These are phyloP conservation scores for Drosophila neotestacea DNA, from an alignment of 2,888 invertebrate genomes.

Conservation along the genomic window DNA sequence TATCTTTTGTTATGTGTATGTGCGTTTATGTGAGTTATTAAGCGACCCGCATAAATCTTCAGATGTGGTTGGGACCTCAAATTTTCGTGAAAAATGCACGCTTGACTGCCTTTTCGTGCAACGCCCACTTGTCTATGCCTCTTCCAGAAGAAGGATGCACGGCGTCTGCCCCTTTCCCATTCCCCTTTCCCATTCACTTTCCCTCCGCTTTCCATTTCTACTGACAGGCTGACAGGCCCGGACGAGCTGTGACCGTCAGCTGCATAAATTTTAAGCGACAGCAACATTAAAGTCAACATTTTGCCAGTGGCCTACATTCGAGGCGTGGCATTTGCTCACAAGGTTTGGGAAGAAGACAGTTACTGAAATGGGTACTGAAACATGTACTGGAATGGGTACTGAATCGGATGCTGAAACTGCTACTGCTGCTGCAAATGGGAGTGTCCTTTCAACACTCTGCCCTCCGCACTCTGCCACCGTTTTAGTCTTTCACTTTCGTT, in stretches of 20 bases:
- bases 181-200: not conserved
- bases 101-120: conserved; percentile 35
- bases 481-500: conserved; percentile 71
- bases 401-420: conserved; percentile 8
- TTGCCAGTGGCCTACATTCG: conserved; percentile 77
- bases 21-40: conserved; percentile 43
- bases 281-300: conserved; percentile 81
- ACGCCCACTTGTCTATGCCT: conserved; percentile 35
- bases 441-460: conserved; percentile 43
- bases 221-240: conserved; percentile 53
- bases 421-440: conserved; percentile 16
- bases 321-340: conserved; percentile 14
- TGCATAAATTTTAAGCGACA: conserved; percentile 78
- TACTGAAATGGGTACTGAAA: not conserved
- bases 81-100: conserved; percentile 60
- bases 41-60: conserved; percentile 74
- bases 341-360: not conserved
- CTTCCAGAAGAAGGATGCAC: conserved; percentile 32
- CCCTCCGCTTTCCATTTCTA: not conserved
- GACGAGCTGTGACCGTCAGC: conserved; percentile 68
- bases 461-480: conserved; percentile 51
- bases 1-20: conserved; percentile 11
- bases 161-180: conserved; percentile 6
- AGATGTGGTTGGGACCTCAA: conserved; percentile 39
- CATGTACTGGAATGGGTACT: conserved; percentile 21